Evolutionary conservation across 2,888 invertebrate genomes (phyloP), one percentile per base, ranked within the genome.

Genomic region (Antheraea yamamai): DNA sequence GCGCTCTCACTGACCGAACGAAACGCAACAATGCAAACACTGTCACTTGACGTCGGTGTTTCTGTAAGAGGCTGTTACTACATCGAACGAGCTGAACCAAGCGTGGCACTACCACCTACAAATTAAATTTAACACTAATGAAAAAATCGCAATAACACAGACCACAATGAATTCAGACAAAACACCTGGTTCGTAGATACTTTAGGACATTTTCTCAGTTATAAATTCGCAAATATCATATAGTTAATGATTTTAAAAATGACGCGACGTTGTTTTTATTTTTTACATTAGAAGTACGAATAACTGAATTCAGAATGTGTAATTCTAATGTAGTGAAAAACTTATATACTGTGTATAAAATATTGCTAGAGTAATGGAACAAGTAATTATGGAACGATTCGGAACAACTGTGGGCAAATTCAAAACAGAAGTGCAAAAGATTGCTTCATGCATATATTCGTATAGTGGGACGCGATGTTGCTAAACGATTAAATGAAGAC

Each of bases 401-500:
- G 61, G 58, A 64, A 80, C 77, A 70, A 79, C 80, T 80, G 77
- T 77, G 75, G 77, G 77, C 79, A 82, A 84, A 86, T 83, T 80
- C 79, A 85, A 85, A 86, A 84, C 76, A 79, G 79, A 85, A 83
- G 78, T 75, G 75, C 77, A 83, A 84, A 84, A 83, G 80, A 83
- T 82, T 79, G 78, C 76, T 75, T 75, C 74, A 80, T 79, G 52
- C 64, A 76, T 70, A 64, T 61, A 61, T 12, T 61, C 12, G 61
- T 61, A 47, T n/a, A 73, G 20, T 66, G 39, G 35, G 47, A 30
- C 72, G 68, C 72, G 55, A 70, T 76, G 77, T 76, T 78, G 77
- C 76, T 79, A 78, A 82, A 79, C 81, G 80, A 81, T 83, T 82
- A 77, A 82, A 84, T 82, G 76, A 83, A 84, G 81, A 79, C 79